Base-by-base conservation (phyloP, 2,113 vertebrate genomes). In the Parus major region DNA sequence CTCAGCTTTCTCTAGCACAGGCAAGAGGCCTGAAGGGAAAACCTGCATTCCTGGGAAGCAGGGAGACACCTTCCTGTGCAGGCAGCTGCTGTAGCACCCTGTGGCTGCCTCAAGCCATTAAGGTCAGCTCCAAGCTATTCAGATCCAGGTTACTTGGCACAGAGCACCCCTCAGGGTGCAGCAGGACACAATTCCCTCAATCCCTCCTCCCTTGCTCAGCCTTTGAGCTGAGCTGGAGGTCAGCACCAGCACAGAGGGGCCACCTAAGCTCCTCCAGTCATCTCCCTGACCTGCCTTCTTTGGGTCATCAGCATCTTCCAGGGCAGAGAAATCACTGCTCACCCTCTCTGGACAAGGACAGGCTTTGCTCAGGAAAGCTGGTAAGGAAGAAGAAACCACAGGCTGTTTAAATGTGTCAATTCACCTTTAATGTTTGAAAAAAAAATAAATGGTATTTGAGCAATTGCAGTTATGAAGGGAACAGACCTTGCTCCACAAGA, bases 391-490 rank as follows among this genome's bases (percentile, higher is more conserved):
- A 95, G 41, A 95, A 93, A 92, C 57, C 31, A 53, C 88, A 97
- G 77, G 24, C 95, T 88, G 57, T 81, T 95, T 57, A 97, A 97
- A 97, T 95, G 96, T 97, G 96, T 96, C 96, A 96, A 91, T 96
- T 97, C 91, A 82, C 93, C 81, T 97, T 97, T 97, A 97, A 97
- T 97, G 97, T 96, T 94, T 92, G 93, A 95, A 97, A 90, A 95
- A 86, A 84, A 86, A 91, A 97, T 60, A 95, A 95, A 93, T 89
- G 95, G 94, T 96, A 94, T 95, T 95, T 97, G 96, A 97, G 97
- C 96, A 95, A 95, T 95, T 94, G 96, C 96, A 94, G 93, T 94
- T 93, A 95, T 92, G 96, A 95, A 93, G 90, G 96, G 94, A 96
- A 96, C 88, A 90, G 91, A 93, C 56, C 88, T 92, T 94, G 88